A percentile compares a stretch with the other conserved stretches of the same genome.
These are phyloP conservation scores for Oophaga pumilio DNA, from an alignment of 2,113 vertebrate species.

Conservation along the genomic window DNA sequence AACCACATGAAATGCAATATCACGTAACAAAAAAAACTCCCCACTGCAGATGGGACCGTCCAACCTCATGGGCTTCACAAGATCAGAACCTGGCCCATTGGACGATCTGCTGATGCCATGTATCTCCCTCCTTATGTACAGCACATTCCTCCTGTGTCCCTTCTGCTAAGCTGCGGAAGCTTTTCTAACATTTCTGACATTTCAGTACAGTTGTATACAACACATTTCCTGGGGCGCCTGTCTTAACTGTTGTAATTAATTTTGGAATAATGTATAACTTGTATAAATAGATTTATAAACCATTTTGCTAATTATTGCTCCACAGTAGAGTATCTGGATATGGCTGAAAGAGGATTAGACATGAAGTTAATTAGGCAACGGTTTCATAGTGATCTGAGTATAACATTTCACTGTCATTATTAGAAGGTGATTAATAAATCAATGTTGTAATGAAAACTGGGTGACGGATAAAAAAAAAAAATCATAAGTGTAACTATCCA, in stretches of 20 bases:
- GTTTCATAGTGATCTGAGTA: background rate
- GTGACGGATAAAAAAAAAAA: too few relatives aligned
- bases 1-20: too few relatives aligned
- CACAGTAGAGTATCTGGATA: background rate
- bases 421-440: background rate
- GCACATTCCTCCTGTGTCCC: background rate
- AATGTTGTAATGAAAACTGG: background rate
- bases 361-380: background rate
- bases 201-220: background rate
- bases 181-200: background rate
- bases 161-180: background rate
- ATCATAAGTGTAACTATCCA: too few relatives aligned
- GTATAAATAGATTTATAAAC: background rate
- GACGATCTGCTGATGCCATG: background rate
- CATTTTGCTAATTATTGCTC: slow-evolving; percentile 18
- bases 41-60: background rate
- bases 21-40: background rate
- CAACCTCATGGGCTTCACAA: background rate
- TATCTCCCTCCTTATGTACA: background rate
- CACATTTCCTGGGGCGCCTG: background rate
- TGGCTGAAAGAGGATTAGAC: background rate
- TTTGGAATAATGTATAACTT: slow-evolving; percentile 9
- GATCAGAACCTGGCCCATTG: too few relatives aligned
- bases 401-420: background rate
- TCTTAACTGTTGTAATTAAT: background rate